Evolutionary conservation across 2,888 invertebrate genomes (phyloP), one percentile per base, ranked within the genome.

Genomic region (Rugalucina vietnamica): DNA sequence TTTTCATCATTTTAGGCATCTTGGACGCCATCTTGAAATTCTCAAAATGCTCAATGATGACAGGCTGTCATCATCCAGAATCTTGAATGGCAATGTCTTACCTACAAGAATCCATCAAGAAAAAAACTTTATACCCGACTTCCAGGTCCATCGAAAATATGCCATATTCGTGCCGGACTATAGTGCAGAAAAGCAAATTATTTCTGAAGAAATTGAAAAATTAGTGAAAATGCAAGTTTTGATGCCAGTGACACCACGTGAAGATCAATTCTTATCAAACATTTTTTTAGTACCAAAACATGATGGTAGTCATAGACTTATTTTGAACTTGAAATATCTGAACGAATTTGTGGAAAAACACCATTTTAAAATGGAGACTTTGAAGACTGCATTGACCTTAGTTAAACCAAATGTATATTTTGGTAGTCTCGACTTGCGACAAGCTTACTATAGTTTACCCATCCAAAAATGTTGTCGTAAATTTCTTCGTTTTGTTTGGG

Each of bases 231-330:
- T 49, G n/a, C 32, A 39, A 4, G 69, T 71, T 27, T 39, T 78
- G 14, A 50, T 34, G 18, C 18, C 43, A 71, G 69, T 50, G 12
- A 36, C 29, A 24, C 36, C 43, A 36, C 18, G 70, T 12, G 4
- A 1, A 4, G 50, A 34, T 49, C 49, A 78, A 24, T 27, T 72
- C 72, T 37, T 86, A 37, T 84, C 84, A 34, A 54, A 69, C 43
- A 79, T 82, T 81, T 86, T 85, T 69, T 10, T 83, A 4, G 39
- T 37, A 43, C 70, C 81, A 14, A 86, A 86, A 74, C 36, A 34
- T 5, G 82, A 84, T 82, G 84, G 86, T 18, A 69, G 76, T n/a
- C 18, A 50, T 4, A 50, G 50, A 50, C 21, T 10, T 21, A 50
- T 21, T 50, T 24, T 50, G 24, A 50, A 50, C 18, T 21, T 50